phyloP scores from a whole-genome alignment of 1,140 invertebrate genomes.

The Brevipalpus yothersi region DNA sequence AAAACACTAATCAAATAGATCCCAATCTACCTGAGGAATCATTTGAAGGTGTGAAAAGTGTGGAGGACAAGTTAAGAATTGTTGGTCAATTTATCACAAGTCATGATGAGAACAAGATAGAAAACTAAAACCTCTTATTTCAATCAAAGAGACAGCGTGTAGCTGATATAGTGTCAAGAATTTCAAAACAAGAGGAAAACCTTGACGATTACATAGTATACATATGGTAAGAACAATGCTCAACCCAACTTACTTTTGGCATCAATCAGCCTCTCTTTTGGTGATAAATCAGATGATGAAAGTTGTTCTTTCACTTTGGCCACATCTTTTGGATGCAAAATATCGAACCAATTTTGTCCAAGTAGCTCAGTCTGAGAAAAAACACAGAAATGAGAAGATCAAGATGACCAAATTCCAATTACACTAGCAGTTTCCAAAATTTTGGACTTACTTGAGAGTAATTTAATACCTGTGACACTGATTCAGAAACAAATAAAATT shows the following conservation, averaged over 20 bases:
- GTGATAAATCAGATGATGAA: conserved; percentile 63
- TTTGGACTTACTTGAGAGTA: conserved; percentile 43
- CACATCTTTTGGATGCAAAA: conserved; percentile 78
- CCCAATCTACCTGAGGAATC: no score
- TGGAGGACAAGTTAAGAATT: no score
- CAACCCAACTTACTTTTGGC: conserved; percentile 48
- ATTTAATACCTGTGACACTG: conserved; percentile 54
- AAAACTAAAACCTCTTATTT: no score
- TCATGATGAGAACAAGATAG: no score
- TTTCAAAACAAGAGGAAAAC: background rate
- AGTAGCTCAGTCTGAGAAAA: conserved; percentile 47
- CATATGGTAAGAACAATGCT: background rate
- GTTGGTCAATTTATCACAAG: no score
- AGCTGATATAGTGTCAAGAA: background rate
- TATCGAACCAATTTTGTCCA: conserved; percentile 80
- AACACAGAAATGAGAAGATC: background rate
- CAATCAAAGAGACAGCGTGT: no score
- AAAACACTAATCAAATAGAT: no score
- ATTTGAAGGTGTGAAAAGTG: no score
- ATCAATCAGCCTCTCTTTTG: conserved; percentile 65
- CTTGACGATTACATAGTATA: background rate
- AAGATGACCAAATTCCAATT: background rate
- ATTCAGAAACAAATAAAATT: conserved; percentile 71
- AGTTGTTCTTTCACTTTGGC: conserved; percentile 84
- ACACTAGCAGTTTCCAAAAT: background rate